These are phyloP conservation scores for Buathra laborator DNA, from an alignment of 2,888 invertebrate genomes.

Conservation along the genomic window DNA sequence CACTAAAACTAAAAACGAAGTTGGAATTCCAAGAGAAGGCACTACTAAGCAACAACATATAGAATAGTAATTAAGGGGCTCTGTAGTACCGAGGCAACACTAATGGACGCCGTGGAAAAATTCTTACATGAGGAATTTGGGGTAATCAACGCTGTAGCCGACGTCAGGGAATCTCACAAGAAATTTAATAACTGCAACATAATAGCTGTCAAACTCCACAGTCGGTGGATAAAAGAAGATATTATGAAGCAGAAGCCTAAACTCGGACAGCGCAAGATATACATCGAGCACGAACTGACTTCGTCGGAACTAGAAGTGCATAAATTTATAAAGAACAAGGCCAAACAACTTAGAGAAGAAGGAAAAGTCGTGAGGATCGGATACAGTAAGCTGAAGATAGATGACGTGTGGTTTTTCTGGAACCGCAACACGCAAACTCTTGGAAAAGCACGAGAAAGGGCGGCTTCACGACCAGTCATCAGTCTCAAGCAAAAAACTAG, in stretches of 20 bases:
- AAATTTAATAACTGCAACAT: neutral
- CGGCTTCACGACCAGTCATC: neutral
- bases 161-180: neutral
- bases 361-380: neutral
- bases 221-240: slow-evolving; percentile 11
- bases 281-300: slow-evolving; percentile 30
- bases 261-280: slow-evolving; percentile 34
- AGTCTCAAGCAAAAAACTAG: slow-evolving; percentile 19
- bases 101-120: neutral
- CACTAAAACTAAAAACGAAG: neutral
- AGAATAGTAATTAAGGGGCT: slow-evolving; percentile 21
- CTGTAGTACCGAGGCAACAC: neutral
- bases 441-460: neutral
- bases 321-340: slow-evolving; percentile 8
- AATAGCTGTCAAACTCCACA: slow-evolving; percentile 15
- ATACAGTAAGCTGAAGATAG: slow-evolving; percentile 9
- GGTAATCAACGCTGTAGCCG: neutral
- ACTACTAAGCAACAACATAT: neutral
- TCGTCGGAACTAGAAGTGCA: slow-evolving; percentile 2
- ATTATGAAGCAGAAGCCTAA: slow-evolving; percentile 42
- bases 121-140: slow-evolving; percentile 16
- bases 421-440: neutral
- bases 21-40: slow-evolving; percentile 5
- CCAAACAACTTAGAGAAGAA: slow-evolving; percentile 8
- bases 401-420: slow-evolving; percentile 6